phyloP scores from a whole-genome alignment of 2,797 vertebrate genomes.

The Platalea minor region DNA sequence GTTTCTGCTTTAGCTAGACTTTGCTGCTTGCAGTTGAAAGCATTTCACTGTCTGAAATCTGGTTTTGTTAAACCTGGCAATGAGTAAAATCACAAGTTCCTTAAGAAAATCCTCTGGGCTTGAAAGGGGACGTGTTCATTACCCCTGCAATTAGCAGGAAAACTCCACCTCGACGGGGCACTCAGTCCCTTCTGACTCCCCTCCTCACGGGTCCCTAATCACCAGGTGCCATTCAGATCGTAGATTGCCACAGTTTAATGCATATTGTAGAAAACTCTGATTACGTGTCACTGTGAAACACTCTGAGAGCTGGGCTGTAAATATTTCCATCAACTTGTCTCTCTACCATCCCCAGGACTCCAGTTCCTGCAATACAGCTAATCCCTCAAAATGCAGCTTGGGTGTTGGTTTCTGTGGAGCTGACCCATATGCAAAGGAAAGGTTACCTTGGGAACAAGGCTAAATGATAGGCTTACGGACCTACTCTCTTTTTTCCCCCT shows the following conservation, averaged over 20 bases:
- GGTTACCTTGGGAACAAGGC: slow-evolving; percentile 68
- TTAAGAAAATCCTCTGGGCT: slow-evolving; percentile 57
- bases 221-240: slow-evolving; percentile 38
- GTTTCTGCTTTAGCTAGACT: slow-evolving; percentile 74
- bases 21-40: slow-evolving; percentile 70
- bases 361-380: not conserved
- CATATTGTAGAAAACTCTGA: slow-evolving; percentile 38
- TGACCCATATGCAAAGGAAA: not conserved
- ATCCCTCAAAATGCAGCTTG: slow-evolving; percentile 26
- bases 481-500: slow-evolving; percentile 10
- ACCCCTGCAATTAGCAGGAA: slow-evolving; percentile 55
- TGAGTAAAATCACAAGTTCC: slow-evolving; percentile 65
- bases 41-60: slow-evolving; percentile 64
- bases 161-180: slow-evolving; percentile 33
- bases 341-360: slow-evolving; percentile 2
- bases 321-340: slow-evolving; percentile 51
- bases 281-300: slow-evolving; percentile 47
- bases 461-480: slow-evolving; percentile 49
- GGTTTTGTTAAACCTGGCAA: slow-evolving; percentile 66
- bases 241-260: slow-evolving; percentile 47
- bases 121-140: slow-evolving; percentile 60
- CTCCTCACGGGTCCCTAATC: slow-evolving; percentile 16
- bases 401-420: slow-evolving; percentile 20
- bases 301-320: slow-evolving; percentile 2
- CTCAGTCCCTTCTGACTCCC: slow-evolving; percentile 11